A percentile compares a stretch with the other conserved stretches of the same genome.
Evolutionary conservation across 2,888 invertebrate species (phyloP).

Genomic region (Brenthis ino): DNA sequence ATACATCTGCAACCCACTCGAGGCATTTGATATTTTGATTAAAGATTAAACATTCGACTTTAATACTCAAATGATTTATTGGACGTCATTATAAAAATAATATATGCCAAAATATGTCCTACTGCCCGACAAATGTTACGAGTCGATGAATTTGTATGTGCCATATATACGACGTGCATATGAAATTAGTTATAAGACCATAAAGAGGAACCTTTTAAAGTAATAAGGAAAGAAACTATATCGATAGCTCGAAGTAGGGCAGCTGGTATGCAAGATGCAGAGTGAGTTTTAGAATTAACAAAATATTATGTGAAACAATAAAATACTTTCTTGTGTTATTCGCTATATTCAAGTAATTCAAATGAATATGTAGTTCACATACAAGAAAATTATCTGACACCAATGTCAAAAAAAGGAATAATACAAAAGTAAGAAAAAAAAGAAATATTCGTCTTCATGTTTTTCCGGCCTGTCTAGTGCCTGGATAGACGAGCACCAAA

Average conservation of each 20-base stretch:
- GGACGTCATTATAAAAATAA: conserved; percentile 3
- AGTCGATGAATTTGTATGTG: conserved; percentile 40
- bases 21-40: conserved; percentile 26
- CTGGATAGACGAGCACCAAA: too few relatives aligned
- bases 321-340: too few relatives aligned
- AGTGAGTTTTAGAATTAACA: background rate
- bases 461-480: too few relatives aligned
- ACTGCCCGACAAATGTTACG: conserved; percentile 36
- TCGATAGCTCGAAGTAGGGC: background rate
- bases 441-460: too few relatives aligned
- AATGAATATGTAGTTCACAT: too few relatives aligned
- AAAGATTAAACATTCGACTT: conserved; percentile 12
- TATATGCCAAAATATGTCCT: conserved; percentile 22
- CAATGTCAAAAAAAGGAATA: too few relatives aligned
- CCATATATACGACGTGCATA: conserved; percentile 57
- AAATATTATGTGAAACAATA: background rate
- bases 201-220: conserved; percentile 11
- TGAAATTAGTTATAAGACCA: conserved; percentile 53
- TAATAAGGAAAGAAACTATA: conserved; percentile 12
- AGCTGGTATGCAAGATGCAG: background rate
- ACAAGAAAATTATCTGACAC: too few relatives aligned
- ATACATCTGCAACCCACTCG: conserved; percentile 14
- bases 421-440: too few relatives aligned
- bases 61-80: conserved; percentile 26
- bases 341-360: too few relatives aligned